Percentiles rank a stretch among this genome's conserved stretches.
These are phyloP conservation scores for Drosophila tripunctata DNA, from an alignment of 2,888 invertebrate species.

Conservation along the genomic window DNA sequence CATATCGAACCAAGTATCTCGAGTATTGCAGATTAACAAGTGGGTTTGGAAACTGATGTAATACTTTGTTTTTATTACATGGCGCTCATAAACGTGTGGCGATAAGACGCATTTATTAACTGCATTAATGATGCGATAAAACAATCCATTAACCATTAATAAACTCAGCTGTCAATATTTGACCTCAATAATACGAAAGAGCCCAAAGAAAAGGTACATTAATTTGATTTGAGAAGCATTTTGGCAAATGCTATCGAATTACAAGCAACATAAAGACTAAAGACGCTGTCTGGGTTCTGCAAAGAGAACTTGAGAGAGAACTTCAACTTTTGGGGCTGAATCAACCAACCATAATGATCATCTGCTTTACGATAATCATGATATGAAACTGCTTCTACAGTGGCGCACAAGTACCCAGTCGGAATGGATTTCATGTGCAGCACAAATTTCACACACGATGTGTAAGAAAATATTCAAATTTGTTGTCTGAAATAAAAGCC, in stretches of 20 bases:
- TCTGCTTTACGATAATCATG: background rate
- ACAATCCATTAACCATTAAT: slow-evolving; percentile 30
- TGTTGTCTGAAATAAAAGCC: too few species aligned
- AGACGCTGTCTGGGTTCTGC: background rate
- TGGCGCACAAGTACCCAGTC: too few species aligned
- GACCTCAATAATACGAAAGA: slow-evolving; percentile 58
- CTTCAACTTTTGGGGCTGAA: background rate
- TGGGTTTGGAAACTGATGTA: slow-evolving; percentile 64
- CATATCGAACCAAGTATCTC: background rate
- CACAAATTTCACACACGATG: too few species aligned
- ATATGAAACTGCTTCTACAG: too few species aligned
- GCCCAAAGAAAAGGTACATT: slow-evolving; percentile 30
- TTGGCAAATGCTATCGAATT: slow-evolving; percentile 21
- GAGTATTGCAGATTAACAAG: background rate
- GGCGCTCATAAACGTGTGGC: background rate
- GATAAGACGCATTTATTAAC: slow-evolving; percentile 67
- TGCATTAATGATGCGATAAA: slow-evolving; percentile 58
- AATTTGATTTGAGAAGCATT: slow-evolving; percentile 61
- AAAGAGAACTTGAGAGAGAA: slow-evolving; percentile 7
- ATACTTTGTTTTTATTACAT: slow-evolving; percentile 70
- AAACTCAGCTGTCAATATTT: slow-evolving; percentile 51
- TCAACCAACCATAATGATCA: slow-evolving; percentile 7
- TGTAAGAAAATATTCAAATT: too few species aligned
- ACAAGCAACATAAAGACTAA: slow-evolving; percentile 5
- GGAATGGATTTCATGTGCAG: too few species aligned